A percentile compares a stretch with the other conserved stretches of the same genome.
Conservation (phyloP, 2,888 invertebrate genomes). For the Cyclophora punctaria region DNA sequence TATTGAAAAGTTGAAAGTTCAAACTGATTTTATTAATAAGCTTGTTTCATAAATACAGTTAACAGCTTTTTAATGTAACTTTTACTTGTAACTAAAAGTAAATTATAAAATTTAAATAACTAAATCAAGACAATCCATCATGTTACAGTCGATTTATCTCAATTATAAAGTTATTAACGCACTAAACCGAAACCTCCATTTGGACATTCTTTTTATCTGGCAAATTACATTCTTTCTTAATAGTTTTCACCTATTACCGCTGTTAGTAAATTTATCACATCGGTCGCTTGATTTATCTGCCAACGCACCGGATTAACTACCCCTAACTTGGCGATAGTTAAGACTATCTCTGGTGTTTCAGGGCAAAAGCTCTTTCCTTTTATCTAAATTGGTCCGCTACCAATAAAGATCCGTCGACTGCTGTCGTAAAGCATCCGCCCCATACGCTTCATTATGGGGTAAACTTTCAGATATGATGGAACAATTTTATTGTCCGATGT, state of each 20-base stretch:
- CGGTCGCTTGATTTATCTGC: conserved; percentile 71
- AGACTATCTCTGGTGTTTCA: conserved; percentile 73
- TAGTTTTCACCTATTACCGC: conserved; percentile 74
- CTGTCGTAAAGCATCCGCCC: conserved; percentile 74
- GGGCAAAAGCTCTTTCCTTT: conserved; percentile 73
- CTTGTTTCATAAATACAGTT: too few relatives aligned
- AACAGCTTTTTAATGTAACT: too few relatives aligned
- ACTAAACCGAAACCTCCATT: conserved; percentile 18
- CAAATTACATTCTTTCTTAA: conserved; percentile 61
- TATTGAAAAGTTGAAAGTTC: background rate
- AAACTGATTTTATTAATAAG: conserved; percentile 3
- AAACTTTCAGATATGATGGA: conserved; percentile 75
- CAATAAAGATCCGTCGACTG: conserved; percentile 73
- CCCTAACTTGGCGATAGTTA: conserved; percentile 76
- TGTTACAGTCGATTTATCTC: too few relatives aligned
- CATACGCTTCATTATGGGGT: conserved; percentile 75
- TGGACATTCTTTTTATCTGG: conserved; percentile 10
- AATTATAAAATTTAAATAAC: too few relatives aligned
- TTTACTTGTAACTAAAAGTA: too few relatives aligned
- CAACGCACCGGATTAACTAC: conserved; percentile 69
- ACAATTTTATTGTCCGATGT: conserved; percentile 74
- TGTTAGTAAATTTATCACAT: conserved; percentile 65
- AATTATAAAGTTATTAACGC: conserved; percentile 31
- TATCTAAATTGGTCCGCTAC: conserved; percentile 75
- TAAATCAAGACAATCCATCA: too few relatives aligned